phyloP scores from a whole-genome alignment of 2,113 vertebrate genomes.

The Astur gentilis region DNA sequence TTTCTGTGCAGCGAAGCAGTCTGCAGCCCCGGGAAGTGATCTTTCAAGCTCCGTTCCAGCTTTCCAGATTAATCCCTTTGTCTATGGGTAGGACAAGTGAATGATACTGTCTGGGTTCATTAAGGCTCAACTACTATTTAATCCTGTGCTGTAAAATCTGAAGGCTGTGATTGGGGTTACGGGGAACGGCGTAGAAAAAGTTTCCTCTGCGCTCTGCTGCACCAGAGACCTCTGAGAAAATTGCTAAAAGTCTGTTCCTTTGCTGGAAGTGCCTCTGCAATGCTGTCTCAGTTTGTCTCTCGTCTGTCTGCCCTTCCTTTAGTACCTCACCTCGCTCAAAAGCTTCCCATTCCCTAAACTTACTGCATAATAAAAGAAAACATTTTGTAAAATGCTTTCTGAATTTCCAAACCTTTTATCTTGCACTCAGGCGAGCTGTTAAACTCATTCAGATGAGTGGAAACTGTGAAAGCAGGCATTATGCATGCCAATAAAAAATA shows the following conservation, averaged over 20 bases:
- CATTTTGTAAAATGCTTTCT: not conserved
- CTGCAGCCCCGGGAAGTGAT: not conserved
- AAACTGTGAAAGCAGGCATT: not conserved
- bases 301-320: rapidly evolving
- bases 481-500: not conserved
- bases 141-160: not conserved
- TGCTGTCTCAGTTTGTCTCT: not conserved
- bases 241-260: not conserved
- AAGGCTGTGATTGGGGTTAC: not conserved
- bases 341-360: not conserved
- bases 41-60: not conserved
- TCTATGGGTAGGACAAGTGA: not conserved
- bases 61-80: not conserved
- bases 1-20: not conserved
- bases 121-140: not conserved
- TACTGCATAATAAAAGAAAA: not conserved
- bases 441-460: not conserved
- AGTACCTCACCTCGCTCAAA: not conserved
- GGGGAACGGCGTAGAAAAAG: not conserved
- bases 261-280: not conserved
- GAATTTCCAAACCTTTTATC: not conserved
- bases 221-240: not conserved
- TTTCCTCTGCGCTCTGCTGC: not conserved
- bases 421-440: not conserved
- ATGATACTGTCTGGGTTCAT: not conserved